Conservation (phyloP, 2,113 vertebrate genomes). For the Sapayoa aenigma region DNA sequence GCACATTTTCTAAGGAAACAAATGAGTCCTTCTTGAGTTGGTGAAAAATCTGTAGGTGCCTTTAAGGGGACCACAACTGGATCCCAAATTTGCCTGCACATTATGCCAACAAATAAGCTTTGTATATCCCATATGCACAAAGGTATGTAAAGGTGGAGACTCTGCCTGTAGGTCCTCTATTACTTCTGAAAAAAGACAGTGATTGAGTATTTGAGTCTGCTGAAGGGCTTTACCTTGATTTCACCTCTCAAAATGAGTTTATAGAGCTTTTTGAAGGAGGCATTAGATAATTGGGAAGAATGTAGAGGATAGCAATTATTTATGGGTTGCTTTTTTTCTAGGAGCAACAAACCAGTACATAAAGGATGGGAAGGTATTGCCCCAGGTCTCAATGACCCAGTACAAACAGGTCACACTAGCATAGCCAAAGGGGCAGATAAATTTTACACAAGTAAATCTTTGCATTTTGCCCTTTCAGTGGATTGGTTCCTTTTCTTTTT, state of each 20-base stretch:
- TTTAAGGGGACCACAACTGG: neutral
- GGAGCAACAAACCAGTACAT: neutral
- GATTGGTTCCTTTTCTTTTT: neutral
- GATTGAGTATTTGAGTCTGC: neutral
- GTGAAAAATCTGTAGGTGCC: neutral
- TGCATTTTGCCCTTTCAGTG: neutral
- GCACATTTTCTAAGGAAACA: neutral
- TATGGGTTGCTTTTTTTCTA: neutral
- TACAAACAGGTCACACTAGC: neutral
- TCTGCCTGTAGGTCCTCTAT: neutral
- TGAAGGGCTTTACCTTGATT: neutral
- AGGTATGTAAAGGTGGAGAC: neutral
- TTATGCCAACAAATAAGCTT: neutral
- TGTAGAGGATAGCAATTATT: neutral
- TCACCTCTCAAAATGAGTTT: accelerated
- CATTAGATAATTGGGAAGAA: neutral
- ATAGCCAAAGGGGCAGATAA: neutral
- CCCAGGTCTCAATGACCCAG: neutral
- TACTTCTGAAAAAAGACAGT: neutral
- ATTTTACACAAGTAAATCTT: neutral
- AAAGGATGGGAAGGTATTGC: neutral
- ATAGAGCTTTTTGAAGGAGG: neutral
- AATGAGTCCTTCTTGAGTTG: neutral
- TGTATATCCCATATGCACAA: neutral
- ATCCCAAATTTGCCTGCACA: accelerated